phyloP scores from a whole-genome alignment of 2,888 invertebrate genomes.

The Dasysyrphus tricinctus region DNA sequence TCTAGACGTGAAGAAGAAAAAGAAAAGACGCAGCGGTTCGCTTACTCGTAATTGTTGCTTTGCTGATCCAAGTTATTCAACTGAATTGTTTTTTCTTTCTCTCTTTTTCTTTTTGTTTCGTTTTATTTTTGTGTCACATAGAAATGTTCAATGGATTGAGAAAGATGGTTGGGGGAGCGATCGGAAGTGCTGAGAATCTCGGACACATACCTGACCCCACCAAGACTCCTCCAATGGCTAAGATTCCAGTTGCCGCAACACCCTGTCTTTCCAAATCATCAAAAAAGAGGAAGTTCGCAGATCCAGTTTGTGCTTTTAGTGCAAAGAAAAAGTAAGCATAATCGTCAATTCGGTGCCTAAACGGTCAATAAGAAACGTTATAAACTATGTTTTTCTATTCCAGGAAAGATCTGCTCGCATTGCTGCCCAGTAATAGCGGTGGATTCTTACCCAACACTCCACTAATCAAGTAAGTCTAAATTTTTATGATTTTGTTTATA shows the following conservation, averaged over 20 bases:
- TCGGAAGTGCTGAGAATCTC: slow-evolving; percentile 84
- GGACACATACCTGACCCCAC: slow-evolving; percentile 82
- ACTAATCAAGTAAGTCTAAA: slow-evolving; percentile 85
- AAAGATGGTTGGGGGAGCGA: slow-evolving; percentile 90
- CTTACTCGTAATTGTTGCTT: slow-evolving; percentile 87
- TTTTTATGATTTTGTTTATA: not conserved
- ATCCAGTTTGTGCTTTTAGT: slow-evolving; percentile 85
- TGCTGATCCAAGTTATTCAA: slow-evolving; percentile 70
- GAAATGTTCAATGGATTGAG: slow-evolving; percentile 91
- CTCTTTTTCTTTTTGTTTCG: slow-evolving; percentile 70
- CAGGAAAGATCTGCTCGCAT: slow-evolving; percentile 87
- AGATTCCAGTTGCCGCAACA: slow-evolving; percentile 81
- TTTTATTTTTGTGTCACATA: slow-evolving; percentile 79
- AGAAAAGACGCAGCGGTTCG: slow-evolving; percentile 93
- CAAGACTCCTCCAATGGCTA: slow-evolving; percentile 81
- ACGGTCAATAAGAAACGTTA: too few relatives aligned
- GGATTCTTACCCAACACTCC: slow-evolving; percentile 85
- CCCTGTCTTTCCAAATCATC: slow-evolving; percentile 86
- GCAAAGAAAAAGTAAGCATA: slow-evolving; percentile 87
- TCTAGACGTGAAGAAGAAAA: slow-evolving; percentile 86
- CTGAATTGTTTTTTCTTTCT: slow-evolving; percentile 68
- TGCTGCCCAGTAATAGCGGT: slow-evolving; percentile 85
- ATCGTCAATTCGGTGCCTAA: not conserved
- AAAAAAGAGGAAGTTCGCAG: slow-evolving; percentile 87
- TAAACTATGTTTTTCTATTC: not conserved